These are phyloP conservation scores for Gulo gulo DNA, from an alignment of 2,113 vertebrate species.

Conservation along the genomic window DNA sequence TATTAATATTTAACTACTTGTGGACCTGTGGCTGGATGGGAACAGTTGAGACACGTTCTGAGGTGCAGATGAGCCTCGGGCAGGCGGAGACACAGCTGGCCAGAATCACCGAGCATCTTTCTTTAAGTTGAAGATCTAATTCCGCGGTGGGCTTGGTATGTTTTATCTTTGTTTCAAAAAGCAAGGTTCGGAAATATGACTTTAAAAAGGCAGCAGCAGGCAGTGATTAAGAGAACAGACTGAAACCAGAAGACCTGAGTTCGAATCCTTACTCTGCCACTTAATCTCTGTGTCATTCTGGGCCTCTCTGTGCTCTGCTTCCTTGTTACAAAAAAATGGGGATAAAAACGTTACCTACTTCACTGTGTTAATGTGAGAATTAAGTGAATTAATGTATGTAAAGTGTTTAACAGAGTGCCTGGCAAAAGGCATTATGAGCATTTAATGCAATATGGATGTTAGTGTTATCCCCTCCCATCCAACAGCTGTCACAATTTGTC, in stretches of 20 bases:
- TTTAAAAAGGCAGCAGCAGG: not conserved
- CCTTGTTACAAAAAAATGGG: not conserved
- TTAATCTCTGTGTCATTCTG: not conserved
- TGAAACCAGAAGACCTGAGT: not conserved
- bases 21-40: not conserved
- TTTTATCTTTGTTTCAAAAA: constrained; percentile 33
- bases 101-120: not conserved
- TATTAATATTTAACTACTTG: constrained; percentile 33
- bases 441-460: not conserved
- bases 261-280: not conserved
- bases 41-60: not conserved
- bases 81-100: not conserved
- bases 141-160: not conserved
- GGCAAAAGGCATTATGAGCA: not conserved
- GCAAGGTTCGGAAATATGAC: not conserved
- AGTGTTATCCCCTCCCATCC: not conserved
- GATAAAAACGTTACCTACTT: not conserved
- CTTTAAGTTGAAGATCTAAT: not conserved
- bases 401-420: not conserved
- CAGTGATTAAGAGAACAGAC: not conserved
- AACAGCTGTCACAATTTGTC: not conserved
- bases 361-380: not conserved
- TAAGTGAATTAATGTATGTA: not conserved
- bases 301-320: not conserved
- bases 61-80: not conserved